Conservation (phyloP, 2,113 vertebrate genomes). For the Cranoglanis bouderius region DNA sequence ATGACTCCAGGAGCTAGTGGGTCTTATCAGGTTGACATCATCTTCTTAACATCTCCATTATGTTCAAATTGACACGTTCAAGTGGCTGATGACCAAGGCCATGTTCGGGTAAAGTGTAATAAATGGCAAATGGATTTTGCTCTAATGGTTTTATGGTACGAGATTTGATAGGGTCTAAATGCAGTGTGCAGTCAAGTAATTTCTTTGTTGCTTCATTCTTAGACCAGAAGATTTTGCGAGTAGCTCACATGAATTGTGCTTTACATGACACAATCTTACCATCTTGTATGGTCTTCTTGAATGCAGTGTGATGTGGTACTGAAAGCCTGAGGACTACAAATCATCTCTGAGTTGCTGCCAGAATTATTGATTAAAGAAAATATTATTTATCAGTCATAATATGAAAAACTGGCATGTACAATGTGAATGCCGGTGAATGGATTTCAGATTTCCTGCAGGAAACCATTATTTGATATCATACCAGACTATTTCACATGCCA, state of each 20-base stretch:
- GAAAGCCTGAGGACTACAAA: background rate
- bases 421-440: background rate
- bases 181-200: background rate
- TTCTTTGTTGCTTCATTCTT: background rate
- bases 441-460: background rate
- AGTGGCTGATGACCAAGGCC: conserved; percentile 69
- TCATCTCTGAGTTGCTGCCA: background rate
- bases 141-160: conserved; percentile 61
- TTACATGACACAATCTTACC: background rate
- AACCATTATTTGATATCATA: background rate
- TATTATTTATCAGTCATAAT: background rate
- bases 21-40: conserved; percentile 58
- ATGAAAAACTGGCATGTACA: background rate
- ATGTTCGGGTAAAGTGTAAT: conserved; percentile 70
- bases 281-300: background rate
- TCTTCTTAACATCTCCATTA: conserved; percentile 66
- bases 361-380: conserved; percentile 1
- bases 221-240: conserved; percentile 5
- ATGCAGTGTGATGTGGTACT: background rate
- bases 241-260: conserved; percentile 20
- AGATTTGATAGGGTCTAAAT: conserved; percentile 37
- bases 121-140: conserved; percentile 61
- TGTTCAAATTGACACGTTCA: conserved; percentile 61
- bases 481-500: background rate
- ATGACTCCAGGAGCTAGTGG: conserved; percentile 49